A percentile compares a stretch with the other conserved stretches of the same genome.
Evolutionary conservation across 2,797 vertebrate genomes (phyloP).

Genomic region (Spinus olivaceus): DNA sequence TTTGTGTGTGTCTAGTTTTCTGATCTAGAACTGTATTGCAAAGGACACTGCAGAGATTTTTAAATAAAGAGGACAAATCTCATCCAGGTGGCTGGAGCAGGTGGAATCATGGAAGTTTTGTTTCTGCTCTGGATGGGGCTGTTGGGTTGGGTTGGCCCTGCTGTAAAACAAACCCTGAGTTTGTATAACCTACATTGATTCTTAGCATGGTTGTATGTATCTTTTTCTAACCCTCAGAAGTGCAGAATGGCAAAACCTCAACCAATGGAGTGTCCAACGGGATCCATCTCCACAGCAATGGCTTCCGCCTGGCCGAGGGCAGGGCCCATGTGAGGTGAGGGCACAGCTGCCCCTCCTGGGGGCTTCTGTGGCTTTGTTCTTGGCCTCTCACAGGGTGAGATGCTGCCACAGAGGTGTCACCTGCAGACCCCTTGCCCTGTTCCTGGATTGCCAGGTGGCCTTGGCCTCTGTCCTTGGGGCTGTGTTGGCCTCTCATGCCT

Average conservation of each 20-base stretch:
- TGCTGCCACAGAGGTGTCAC: not conserved
- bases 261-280: constrained; percentile 91
- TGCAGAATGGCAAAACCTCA: constrained; percentile 91
- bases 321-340: constrained; percentile 80
- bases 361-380: accelerated
- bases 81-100: not conserved
- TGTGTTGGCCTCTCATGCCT: not conserved
- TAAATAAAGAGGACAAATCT: not conserved
- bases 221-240: constrained; percentile 72
- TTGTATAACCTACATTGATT: accelerated
- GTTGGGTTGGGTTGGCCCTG: not conserved
- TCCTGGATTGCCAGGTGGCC: not conserved
- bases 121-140: not conserved
- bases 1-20: not conserved
- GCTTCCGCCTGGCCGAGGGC: constrained; percentile 81
- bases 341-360: not conserved
- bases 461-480: not conserved
- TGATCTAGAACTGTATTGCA: not conserved
- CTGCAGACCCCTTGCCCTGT: too few relatives aligned
- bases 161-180: not conserved
- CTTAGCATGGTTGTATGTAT: accelerated
- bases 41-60: not conserved
- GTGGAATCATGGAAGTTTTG: not conserved
- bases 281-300: constrained; percentile 88
- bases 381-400: not conserved